These are phyloP conservation scores for Beroe ovata DNA, from an alignment of 37 sponge, comb jelly and placozoan species.

Conservation along the genomic window DNA sequence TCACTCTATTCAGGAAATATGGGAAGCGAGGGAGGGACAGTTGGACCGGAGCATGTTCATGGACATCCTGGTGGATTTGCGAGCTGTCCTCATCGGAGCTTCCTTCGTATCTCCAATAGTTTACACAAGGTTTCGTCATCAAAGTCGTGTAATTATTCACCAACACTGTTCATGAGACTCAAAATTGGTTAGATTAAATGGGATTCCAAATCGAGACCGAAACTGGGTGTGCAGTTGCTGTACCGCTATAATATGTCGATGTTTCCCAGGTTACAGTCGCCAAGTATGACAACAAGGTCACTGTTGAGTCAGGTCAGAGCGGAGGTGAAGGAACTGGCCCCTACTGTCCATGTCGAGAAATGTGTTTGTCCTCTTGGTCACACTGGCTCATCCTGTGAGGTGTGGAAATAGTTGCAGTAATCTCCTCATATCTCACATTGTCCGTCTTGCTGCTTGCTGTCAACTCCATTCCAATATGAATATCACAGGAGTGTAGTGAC, in stretches of 20 bases:
- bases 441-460: too few relatives aligned
- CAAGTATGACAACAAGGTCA: not conserved
- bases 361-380: slow-evolving; percentile 28
- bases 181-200: too few relatives aligned
- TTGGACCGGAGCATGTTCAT: slow-evolving; percentile 7
- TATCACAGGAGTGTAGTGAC: not conserved
- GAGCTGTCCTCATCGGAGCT: slow-evolving; percentile 29
- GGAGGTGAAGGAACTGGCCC: not conserved
- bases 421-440: too few relatives aligned
- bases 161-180: too few relatives aligned
- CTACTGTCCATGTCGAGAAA: not conserved
- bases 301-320: not conserved
- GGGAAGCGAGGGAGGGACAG: not conserved
- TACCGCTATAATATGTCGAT: too few relatives aligned
- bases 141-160: too few relatives aligned
- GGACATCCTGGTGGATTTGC: slow-evolving; percentile 48
- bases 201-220: too few relatives aligned
- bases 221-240: too few relatives aligned
- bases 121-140: slow-evolving; percentile 31
- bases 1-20: slow-evolving; percentile 11
- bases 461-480: too few relatives aligned
- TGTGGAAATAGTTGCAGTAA: too few relatives aligned
- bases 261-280: slow-evolving; percentile 20
- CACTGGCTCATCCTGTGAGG: slow-evolving; percentile 20
- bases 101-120: slow-evolving; percentile 3